Evolutionary conservation across 2,113 vertebrate species (phyloP), one percentile per base, ranked within the genome.

Genomic region (Syngnathoides biaculeatus): DNA sequence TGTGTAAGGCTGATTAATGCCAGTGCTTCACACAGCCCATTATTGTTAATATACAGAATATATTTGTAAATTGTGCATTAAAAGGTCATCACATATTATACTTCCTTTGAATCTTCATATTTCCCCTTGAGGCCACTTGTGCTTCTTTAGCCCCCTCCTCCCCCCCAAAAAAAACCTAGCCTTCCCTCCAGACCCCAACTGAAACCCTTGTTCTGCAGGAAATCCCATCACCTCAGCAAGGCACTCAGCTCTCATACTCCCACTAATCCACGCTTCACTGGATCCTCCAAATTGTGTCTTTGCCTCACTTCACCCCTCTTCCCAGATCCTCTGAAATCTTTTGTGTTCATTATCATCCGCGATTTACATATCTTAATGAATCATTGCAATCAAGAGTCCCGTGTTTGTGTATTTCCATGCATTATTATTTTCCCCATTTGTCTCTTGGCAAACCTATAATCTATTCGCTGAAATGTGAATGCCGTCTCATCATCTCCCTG

Each of bases 311-410:
- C 73, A 47, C 64, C 72, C 64, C 75, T 58, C 57, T 20, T 68
- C 69, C 71, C 35, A n/a, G 56, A 48, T 59, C 65, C 57, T 65
- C 71, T 62, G 69, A 82, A 74, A 71, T 77, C 69, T 66, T 67
- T 64, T 14, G 11, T 72, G 68, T 75, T 86, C 70, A 84, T 85
- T 72, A 72, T 77, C 79, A 83, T 71, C 78, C 65, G 63, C 40
- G 47, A 87, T 86, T 87, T 87, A 77, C 85, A 85, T 84, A 82
- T 83, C 79, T 72, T 85, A 89, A 89, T 81, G 78, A 87, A 71
- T 86, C 73, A 74, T 73, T 85, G 14, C 10, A 77, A 71, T 57
- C 50, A 65, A 71, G 69, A 12, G 40, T 68, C 59, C 72, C 17
- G 55, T 68, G 67, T 77, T 79, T 79, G 78, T 74, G 62, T 82